Evolutionary conservation across 2,888 invertebrate genomes (phyloP).

Genomic region (Acrobasis repandana): DNA sequence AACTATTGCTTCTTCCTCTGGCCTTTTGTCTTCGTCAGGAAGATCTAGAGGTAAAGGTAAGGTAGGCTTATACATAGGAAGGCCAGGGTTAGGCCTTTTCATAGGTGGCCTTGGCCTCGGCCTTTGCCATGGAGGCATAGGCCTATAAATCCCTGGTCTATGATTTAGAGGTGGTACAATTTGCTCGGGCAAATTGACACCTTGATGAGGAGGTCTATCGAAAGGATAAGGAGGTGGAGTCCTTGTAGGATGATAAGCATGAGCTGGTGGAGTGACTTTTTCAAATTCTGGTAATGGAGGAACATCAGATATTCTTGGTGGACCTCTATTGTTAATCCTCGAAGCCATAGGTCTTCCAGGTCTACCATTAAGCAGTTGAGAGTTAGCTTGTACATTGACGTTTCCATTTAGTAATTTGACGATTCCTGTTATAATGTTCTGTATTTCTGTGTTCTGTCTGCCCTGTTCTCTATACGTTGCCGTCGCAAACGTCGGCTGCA

Average conservation of each 20-base stretch:
- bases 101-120: conserved; percentile 82
- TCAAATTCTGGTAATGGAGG: conserved; percentile 88
- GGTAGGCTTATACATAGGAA: conserved; percentile 85
- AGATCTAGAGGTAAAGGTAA: conserved; percentile 70
- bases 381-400: conserved; percentile 92
- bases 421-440: conserved; percentile 95
- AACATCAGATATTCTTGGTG: conserved; percentile 91
- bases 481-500: conserved; percentile 81
- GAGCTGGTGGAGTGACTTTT: conserved; percentile 72
- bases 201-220: conserved; percentile 86
- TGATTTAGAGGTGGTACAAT: conserved; percentile 85
- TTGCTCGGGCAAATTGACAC: conserved; percentile 89
- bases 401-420: conserved; percentile 94
- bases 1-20: conserved; percentile 52
- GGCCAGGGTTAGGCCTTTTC: conserved; percentile 77
- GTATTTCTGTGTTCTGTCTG: conserved; percentile 86
- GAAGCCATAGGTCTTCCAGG: conserved; percentile 87
- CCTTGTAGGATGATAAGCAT: conserved; percentile 72
- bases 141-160: conserved; percentile 83
- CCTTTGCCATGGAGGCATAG: conserved; percentile 86
- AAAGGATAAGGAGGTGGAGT: conserved; percentile 89
- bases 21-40: conserved; percentile 56
- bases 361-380: conserved; percentile 82
- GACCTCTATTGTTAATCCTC: conserved; percentile 94
- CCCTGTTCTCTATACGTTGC: conserved; percentile 71